Evolutionary conservation across 2,888 invertebrate genomes (phyloP).

Genomic region (Drosophila barbarae): DNA sequence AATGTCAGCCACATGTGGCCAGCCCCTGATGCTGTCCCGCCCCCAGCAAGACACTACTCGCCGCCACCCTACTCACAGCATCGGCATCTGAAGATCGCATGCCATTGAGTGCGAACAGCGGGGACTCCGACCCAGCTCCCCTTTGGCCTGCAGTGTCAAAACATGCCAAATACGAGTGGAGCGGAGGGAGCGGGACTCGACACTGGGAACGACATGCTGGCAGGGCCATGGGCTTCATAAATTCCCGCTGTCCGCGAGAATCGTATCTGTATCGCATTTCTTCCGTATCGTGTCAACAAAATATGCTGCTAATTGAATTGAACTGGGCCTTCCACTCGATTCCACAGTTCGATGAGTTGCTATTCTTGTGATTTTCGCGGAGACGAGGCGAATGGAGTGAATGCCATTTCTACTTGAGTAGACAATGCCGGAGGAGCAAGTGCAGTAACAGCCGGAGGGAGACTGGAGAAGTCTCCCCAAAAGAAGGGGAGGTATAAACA

Average conservation of each 20-base stretch:
- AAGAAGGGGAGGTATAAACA: slow-evolving; percentile 9
- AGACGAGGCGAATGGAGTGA: neutral
- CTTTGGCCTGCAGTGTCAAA: slow-evolving; percentile 39
- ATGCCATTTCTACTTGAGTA: slow-evolving; percentile 11
- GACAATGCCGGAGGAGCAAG: slow-evolving; percentile 36
- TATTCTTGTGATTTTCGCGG: slow-evolving; percentile 56
- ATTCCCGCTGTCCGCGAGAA: slow-evolving; percentile 58
- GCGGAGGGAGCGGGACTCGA: too few relatives aligned
- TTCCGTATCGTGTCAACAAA: slow-evolving; percentile 40
- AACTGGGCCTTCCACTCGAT: slow-evolving; percentile 53
- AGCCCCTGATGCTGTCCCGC: neutral
- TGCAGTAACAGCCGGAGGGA: slow-evolving; percentile 27
- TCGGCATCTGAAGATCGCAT: slow-evolving; percentile 59
- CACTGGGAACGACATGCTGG: slow-evolving; percentile 56
- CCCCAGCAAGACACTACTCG: neutral
- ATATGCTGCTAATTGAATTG: slow-evolving; percentile 70
- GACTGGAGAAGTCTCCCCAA: neutral
- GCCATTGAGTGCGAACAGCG: slow-evolving; percentile 65
- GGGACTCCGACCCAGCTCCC: slow-evolving; percentile 34
- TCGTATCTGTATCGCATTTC: slow-evolving; percentile 46
- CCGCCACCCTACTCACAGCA: slow-evolving; percentile 30
- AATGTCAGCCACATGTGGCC: slow-evolving; percentile 46
- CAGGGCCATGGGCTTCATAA: slow-evolving; percentile 59
- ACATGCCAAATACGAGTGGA: slow-evolving; percentile 29
- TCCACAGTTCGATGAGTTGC: slow-evolving; percentile 61